Evolutionary conservation across 2,888 invertebrate genomes (phyloP), one percentile per base, ranked within the genome.

Genomic region (Panzeria rudis): DNA sequence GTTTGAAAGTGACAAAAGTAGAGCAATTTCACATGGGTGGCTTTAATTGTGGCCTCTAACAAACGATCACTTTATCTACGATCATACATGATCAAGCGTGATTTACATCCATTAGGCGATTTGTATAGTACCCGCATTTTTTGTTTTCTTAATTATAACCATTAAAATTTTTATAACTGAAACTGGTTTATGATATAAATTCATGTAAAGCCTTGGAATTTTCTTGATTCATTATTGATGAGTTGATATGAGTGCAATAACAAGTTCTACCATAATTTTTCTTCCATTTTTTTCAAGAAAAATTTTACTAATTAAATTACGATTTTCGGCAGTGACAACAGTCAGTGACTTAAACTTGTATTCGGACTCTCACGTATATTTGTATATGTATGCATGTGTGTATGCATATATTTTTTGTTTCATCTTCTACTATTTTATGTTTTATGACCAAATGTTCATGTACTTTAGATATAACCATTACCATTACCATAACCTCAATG

Each of bases 401-500:
- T 11, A 3, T 32, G 6, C 29, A 17, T 20, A 61, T 13, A 13
- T 15, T 32, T 29, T 50, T 56, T 47, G 20, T 35, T 69, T 52
- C 52, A 69, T 61, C 17, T 69, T 50, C 20, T 62, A 17, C 56
- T 29, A 64, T 64, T 64, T 76, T 52, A 52, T 64, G 20, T 54
- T 76, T 73, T 66, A 68, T 68, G 50, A 38, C 73, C 64, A 66
- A 68, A 50, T 44, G 64, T 44, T 71, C 61, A 54, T 69, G 78
- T 78, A 29, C 29, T 32, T 61, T 5, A 38, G 56, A 66, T 29
- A 56, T 25, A 80, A 47, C 61, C 56, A 56, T 50, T 6, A 59
- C 75, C 68, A 69, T 54, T 52, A 69, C 38, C 81, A 75, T 75
- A 69, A 69, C 66, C 76, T 77, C 56, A 69, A 47, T 59, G 69